These are phyloP conservation scores for Platalea minor DNA, from an alignment of 2,797 vertebrate species.

Conservation along the genomic window DNA sequence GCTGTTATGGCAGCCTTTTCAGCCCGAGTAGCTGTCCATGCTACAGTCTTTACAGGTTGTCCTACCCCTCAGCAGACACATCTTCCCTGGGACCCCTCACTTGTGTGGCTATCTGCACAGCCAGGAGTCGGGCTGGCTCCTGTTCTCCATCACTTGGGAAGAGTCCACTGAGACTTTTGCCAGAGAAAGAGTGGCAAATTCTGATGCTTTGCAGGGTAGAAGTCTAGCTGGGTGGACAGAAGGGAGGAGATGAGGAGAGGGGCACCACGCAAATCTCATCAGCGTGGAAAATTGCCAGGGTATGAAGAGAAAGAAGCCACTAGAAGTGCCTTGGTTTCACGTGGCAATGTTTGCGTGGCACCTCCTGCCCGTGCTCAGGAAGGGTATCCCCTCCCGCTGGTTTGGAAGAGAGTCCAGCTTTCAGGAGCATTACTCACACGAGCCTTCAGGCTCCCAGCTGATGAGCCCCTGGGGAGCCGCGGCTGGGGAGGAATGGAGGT, in stretches of 20 bases:
- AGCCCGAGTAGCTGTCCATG: neutral
- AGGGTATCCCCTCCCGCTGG: neutral
- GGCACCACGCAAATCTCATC: neutral
- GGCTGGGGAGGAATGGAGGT: neutral
- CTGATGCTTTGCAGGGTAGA: neutral
- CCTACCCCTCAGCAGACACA: neutral
- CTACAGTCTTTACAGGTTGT: neutral
- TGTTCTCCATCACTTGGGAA: neutral
- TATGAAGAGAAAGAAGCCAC: neutral
- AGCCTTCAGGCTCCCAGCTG: neutral
- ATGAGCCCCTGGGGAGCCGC: neutral
- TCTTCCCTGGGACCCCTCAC: neutral
- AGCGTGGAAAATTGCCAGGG: neutral
- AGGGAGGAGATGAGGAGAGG: neutral
- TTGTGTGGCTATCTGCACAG: neutral
- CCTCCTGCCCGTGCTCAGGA: neutral
- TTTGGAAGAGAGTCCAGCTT: neutral
- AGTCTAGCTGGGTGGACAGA: neutral
- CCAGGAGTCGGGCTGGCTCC: neutral
- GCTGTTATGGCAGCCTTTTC: neutral
- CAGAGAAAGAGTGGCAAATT: neutral
- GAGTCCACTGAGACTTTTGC: fast-evolving
- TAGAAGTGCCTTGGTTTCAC: neutral
- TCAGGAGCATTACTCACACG: fast-evolving
- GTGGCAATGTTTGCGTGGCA: neutral